phyloP scores from a whole-genome alignment of 1,140 invertebrate species.

The Panagrolaimus sp. region DNA sequence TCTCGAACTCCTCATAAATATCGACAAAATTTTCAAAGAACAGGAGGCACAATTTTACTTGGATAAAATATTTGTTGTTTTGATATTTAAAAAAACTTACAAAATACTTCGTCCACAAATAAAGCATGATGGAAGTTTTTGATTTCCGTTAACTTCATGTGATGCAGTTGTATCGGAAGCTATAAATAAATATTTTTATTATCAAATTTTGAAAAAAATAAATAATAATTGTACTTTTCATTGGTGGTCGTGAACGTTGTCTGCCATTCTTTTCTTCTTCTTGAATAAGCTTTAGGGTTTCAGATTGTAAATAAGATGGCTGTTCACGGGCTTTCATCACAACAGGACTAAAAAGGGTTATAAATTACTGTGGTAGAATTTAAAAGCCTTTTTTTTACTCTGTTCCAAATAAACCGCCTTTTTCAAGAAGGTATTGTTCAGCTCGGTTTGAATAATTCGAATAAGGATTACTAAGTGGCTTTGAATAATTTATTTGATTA shows the following conservation, averaged over 20 bases:
- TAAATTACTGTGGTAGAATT: neutral
- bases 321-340: conserved; percentile 15
- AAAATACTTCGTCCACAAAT: conserved; percentile 22
- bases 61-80: neutral
- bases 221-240: conserved; percentile 4
- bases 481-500: neutral
- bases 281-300: conserved; percentile 24
- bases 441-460: conserved; percentile 5
- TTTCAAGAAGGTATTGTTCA: conserved; percentile 11
- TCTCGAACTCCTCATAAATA: conserved; percentile 19
- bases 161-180: neutral
- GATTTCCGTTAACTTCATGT: neutral
- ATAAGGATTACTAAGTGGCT: neutral
- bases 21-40: conserved; percentile 21
- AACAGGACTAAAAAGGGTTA: neutral
- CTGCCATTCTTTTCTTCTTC: conserved; percentile 19
- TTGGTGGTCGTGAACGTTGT: neutral
- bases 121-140: conserved; percentile 19
- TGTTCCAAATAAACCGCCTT: conserved; percentile 6
- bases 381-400: no score
- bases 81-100: no score
- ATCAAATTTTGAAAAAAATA: neutral
- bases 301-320: conserved; percentile 17
- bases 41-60: conserved; percentile 21
- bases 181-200: neutral